phyloP scores from a whole-genome alignment of 2,888 invertebrate genomes.

The Calameuta idolon region DNA sequence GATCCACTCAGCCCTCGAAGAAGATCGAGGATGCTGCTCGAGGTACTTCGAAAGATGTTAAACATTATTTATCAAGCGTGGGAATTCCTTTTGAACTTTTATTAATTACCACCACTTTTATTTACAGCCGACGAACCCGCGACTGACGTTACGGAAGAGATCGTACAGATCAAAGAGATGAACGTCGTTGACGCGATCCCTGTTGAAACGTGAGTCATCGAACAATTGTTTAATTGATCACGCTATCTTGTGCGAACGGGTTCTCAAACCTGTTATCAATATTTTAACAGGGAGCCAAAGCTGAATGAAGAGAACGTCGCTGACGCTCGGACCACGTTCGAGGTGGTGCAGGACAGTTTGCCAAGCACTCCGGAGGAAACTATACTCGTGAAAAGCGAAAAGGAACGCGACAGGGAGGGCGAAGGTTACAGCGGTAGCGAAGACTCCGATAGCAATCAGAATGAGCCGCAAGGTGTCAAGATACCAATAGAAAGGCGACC shows the following conservation, averaged over 20 bases:
- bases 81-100: neutral
- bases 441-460: constrained; percentile 64
- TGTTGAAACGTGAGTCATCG: constrained; percentile 22
- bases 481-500: constrained; percentile 61
- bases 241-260: neutral
- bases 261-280: neutral
- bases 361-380: constrained; percentile 32
- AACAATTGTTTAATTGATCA: neutral
- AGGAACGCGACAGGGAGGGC: constrained; percentile 51
- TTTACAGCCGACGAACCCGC: constrained; percentile 41
- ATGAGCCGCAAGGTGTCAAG: constrained; percentile 57
- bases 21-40: constrained; percentile 35
- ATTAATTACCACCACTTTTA: neutral
- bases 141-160: constrained; percentile 34
- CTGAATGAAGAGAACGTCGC: neutral
- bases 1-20: constrained; percentile 58
- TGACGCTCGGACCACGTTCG: neutral
- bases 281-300: constrained; percentile 5
- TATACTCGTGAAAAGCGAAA: constrained; percentile 33
- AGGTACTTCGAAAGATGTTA: neutral
- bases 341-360: constrained; percentile 36
- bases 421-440: constrained; percentile 65
- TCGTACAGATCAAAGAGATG: constrained; percentile 36
- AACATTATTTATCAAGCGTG: neutral
- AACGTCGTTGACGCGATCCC: constrained; percentile 29